Conservation (phyloP, 2,113 vertebrate species). For the Columba livia region DNA sequence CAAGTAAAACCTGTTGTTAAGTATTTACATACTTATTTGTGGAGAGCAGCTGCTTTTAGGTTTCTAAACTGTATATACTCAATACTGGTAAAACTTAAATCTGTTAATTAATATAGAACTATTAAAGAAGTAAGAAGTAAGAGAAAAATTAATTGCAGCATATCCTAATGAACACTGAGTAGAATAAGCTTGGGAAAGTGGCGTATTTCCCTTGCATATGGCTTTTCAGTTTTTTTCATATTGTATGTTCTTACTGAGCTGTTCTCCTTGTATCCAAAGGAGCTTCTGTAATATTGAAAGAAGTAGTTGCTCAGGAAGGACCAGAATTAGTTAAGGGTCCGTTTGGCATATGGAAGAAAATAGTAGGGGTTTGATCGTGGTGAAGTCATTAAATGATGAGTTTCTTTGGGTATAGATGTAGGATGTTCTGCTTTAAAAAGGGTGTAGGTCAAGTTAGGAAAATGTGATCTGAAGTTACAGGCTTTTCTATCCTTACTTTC, state of each 20-base stretch:
- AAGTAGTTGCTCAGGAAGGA: background rate
- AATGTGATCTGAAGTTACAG: background rate
- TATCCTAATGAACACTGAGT: background rate
- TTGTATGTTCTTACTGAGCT: background rate
- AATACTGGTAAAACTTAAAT: background rate
- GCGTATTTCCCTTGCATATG: background rate
- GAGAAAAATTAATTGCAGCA: background rate
- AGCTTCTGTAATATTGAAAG: background rate
- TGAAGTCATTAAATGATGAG: background rate
- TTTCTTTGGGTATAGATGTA: background rate
- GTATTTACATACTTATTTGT: background rate
- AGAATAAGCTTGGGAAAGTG: background rate
- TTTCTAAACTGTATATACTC: background rate
- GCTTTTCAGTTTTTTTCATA: background rate
- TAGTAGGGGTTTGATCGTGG: background rate
- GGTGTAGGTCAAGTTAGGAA: background rate
- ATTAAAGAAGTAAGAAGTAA: background rate
- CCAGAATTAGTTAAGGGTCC: background rate
- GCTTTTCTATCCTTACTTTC: background rate
- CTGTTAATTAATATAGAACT: background rate
- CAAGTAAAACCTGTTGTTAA: background rate
- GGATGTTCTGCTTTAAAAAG: background rate
- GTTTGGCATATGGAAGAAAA: background rate
- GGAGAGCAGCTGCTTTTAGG: background rate
- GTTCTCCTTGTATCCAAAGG: background rate